These are phyloP conservation scores for Hydropotes inermis DNA, from an alignment of 2,113 vertebrate species.

Conservation along the genomic window DNA sequence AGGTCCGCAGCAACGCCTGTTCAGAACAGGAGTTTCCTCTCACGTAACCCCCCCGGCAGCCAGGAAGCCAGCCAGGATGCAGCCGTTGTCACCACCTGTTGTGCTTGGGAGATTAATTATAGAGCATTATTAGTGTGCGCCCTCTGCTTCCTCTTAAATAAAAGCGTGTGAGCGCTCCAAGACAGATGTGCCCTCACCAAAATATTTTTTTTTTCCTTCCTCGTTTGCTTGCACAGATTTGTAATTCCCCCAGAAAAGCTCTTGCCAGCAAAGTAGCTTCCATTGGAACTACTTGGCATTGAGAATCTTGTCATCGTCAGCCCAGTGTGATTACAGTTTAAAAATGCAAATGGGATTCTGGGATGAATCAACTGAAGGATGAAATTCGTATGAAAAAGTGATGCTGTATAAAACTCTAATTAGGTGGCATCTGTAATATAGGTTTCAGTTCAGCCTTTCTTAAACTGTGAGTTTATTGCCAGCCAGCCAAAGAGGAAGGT, in stretches of 20 bases:
- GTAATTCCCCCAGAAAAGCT: conserved; percentile 48
- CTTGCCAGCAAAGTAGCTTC: conserved; percentile 47
- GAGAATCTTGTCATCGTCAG: conserved; percentile 41
- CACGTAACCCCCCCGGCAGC: rapidly evolving
- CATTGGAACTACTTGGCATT: conserved; percentile 45
- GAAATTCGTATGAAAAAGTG: conserved; percentile 48
- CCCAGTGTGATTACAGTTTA: conserved; percentile 52
- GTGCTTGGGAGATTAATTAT: background rate
- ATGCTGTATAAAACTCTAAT: conserved; percentile 42
- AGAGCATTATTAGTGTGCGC: background rate
- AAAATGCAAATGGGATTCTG: conserved; percentile 61
- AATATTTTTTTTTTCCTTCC: conserved; percentile 24
- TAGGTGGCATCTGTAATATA: background rate
- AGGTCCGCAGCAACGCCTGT: background rate
- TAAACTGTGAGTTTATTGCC: conserved; percentile 7
- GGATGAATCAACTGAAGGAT: conserved; percentile 35
- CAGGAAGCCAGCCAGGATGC: background rate
- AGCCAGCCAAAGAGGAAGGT: background rate
- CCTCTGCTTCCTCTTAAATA: background rate
- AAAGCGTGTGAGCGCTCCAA: background rate
- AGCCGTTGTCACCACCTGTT: background rate
- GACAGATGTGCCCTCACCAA: conserved; percentile 28
- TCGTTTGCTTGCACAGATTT: conserved; percentile 43
- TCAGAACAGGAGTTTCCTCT: background rate
- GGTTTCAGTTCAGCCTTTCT: conserved; percentile 16